Conservation (phyloP, 2,797 vertebrate species). For the Malacoctenus gilli region DNA sequence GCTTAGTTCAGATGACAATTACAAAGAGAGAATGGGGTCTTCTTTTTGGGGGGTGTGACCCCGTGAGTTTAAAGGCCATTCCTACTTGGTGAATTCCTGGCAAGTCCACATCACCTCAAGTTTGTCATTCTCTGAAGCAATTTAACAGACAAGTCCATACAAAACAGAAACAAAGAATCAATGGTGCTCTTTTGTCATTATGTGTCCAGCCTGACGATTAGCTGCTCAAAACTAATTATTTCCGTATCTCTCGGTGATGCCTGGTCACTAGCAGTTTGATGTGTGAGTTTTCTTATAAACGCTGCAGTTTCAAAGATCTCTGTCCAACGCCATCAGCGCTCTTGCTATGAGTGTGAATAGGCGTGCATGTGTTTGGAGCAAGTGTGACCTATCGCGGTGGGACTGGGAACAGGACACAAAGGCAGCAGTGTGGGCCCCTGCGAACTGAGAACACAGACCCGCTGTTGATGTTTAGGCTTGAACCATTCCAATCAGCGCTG, state of each 20-base stretch:
- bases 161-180: conserved; percentile 33
- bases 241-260: conserved; percentile 16
- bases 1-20: conserved; percentile 15
- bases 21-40: background rate
- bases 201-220: conserved; percentile 15
- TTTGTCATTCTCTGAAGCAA: conserved; percentile 35
- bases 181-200: conserved; percentile 12
- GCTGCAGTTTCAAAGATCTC: conserved; percentile 25
- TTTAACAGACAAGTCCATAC: conserved; percentile 42
- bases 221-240: conserved; percentile 17
- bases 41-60: background rate
- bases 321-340: conserved; percentile 6
- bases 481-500: conserved; percentile 35
- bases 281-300: conserved; percentile 3
- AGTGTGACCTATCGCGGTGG: conserved; percentile 56
- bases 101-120: conserved; percentile 32
- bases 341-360: conserved; percentile 37
- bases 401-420: conserved; percentile 65
- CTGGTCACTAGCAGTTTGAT: conserved; percentile 15
- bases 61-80: conserved; percentile 22
- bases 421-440: conserved; percentile 65
- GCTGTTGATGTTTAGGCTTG: conserved; percentile 66
- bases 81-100: conserved; percentile 36
- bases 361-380: conserved; percentile 57
- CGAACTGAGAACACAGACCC: conserved; percentile 64